Percentiles rank a stretch among this genome's conserved stretches.
Evolutionary conservation across 2,888 invertebrate species (phyloP).

Genomic region (Globia sparganii): DNA sequence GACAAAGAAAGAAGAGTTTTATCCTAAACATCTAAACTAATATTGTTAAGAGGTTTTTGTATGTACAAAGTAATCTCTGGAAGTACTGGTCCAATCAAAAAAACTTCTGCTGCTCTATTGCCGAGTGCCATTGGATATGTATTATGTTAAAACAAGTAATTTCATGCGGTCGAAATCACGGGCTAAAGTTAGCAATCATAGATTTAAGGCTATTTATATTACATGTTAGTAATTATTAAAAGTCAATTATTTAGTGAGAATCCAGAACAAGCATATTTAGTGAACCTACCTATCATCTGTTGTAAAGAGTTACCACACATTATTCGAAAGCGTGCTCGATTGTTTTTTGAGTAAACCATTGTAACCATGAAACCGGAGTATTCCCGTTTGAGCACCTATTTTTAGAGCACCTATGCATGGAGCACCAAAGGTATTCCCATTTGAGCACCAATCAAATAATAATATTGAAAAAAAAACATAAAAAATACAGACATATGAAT

Average conservation of each 20-base stretch:
- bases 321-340: not conserved
- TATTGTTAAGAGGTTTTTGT: not conserved
- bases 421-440: too few relatives aligned
- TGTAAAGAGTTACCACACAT: not conserved
- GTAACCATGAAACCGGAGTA: too few relatives aligned
- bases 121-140: not conserved
- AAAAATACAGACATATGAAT: not conserved
- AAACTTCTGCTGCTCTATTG: not conserved
- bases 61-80: too few relatives aligned
- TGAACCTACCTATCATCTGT: not conserved
- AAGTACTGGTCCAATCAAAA: not conserved
- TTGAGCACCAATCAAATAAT: too few relatives aligned
- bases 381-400: too few relatives aligned
- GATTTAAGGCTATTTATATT: too few relatives aligned
- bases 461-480: not conserved
- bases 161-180: not conserved
- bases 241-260: not conserved
- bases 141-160: not conserved
- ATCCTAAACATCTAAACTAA: not conserved
- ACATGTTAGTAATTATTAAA: not conserved
- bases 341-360: not conserved
- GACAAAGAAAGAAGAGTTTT: too few relatives aligned
- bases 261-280: too few relatives aligned
- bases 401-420: too few relatives aligned
- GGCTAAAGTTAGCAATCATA: not conserved